A percentile compares a stretch with the other conserved stretches of the same genome.
These are phyloP conservation scores for Tragelaphus scriptus DNA, from an alignment of 2,113 vertebrate species.

Conservation along the genomic window DNA sequence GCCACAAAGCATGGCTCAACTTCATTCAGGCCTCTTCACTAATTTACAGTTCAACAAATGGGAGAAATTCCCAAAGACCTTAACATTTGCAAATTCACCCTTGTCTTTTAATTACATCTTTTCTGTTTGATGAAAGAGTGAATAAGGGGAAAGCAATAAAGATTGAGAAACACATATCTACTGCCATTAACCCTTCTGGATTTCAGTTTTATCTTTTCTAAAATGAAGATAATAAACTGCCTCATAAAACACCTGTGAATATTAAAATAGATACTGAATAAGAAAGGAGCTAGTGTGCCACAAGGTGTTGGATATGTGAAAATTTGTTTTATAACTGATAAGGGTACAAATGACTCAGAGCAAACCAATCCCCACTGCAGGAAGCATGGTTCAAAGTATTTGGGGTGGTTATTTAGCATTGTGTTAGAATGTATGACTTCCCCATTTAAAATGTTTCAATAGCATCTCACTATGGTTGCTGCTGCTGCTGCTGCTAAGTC, in stretches of 20 bases:
- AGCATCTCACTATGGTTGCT: neutral
- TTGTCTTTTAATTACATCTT: neutral
- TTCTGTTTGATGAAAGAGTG: neutral
- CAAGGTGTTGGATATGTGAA: neutral
- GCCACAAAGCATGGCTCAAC: neutral
- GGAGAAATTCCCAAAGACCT: neutral
- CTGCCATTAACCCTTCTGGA: neutral
- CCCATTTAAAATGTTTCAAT: conserved; percentile 7
- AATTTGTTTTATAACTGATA: neutral
- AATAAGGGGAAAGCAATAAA: neutral
- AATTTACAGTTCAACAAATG: neutral
- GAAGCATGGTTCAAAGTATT: neutral
- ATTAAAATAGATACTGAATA: neutral
- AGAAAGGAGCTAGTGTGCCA: neutral
- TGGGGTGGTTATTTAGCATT: neutral
- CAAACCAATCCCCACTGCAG: neutral
- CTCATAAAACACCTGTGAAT: neutral
- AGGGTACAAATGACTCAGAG: neutral
- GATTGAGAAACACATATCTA: neutral
- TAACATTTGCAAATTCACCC: neutral
- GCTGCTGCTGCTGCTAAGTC: too few species aligned
- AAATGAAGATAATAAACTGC: neutral
- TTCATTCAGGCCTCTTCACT: neutral
- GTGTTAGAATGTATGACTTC: neutral
- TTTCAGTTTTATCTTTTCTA: neutral